Conservation (phyloP, 2,113 vertebrate species). For the Spea multiplicata region DNA sequence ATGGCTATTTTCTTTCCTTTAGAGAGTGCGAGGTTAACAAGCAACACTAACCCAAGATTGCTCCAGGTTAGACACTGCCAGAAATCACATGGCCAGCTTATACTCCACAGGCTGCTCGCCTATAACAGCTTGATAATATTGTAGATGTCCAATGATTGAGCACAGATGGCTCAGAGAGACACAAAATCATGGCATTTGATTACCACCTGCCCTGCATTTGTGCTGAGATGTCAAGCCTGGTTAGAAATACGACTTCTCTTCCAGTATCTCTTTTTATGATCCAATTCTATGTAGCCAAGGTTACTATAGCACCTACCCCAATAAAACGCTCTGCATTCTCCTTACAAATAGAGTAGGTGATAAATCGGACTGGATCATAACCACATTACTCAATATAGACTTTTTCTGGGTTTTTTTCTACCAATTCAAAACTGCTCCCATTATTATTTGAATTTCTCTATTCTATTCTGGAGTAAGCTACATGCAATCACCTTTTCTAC, state of each 20-base stretch:
- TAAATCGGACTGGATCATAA: constrained; percentile 31
- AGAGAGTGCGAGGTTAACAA: too few species aligned
- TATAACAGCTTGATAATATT: background rate
- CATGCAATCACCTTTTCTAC: too few species aligned
- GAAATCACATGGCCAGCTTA: constrained; percentile 7
- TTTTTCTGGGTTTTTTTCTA: background rate
- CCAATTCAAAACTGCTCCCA: too few species aligned
- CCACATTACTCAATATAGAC: background rate
- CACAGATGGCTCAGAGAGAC: constrained; percentile 8
- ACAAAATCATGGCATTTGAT: background rate
- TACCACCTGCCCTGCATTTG: constrained; percentile 21
- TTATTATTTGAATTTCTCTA: too few species aligned
- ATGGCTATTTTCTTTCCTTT: too few species aligned
- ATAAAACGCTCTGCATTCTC: background rate
- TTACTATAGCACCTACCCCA: constrained; percentile 40
- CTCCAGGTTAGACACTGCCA: background rate
- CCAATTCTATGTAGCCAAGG: constrained; percentile 28
- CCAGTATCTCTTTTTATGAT: background rate
- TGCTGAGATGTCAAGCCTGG: constrained; percentile 43
- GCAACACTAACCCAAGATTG: background rate
- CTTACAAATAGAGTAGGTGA: constrained; percentile 19
- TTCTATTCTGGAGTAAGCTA: too few species aligned
- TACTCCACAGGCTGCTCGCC: background rate
- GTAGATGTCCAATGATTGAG: constrained; percentile 18
- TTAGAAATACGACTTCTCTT: constrained; percentile 35